Base-by-base conservation (phyloP, 2,888 invertebrate genomes). In the Coelopa pilipes region DNA sequence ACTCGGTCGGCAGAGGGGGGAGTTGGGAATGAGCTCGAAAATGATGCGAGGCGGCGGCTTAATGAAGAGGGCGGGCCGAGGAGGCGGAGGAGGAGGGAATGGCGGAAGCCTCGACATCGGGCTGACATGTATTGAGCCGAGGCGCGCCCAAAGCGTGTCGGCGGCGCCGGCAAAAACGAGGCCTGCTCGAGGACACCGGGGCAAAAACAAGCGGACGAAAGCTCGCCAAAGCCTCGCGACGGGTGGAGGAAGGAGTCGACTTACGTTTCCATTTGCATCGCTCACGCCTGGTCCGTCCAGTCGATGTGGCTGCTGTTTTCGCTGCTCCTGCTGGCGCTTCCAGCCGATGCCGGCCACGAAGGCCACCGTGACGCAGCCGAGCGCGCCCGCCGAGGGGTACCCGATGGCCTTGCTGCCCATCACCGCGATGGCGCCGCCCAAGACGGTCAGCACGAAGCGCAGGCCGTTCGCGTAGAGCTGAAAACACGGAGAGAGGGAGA, bases 351-450 rank as follows among this genome's bases (percentile, higher is more conserved):
- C 88, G 1, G 90, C 90, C 60, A 90, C 88, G 81, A 91, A 91
- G 1, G 91, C 88, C 70, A 89, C 85, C 65, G 88, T 88, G 17
- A 90, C 89, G 80, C 90, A 89, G 10, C 87, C 91, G 19, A 93
- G 85, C 11, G 92, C 90, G 17, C 91, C 91, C 50, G 92, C 91
- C 15, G 92, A 92, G 15, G 90, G 89, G 81, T 91, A 90, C 21
- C 90, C 90, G 76, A 91, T 86, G 34, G 87, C 86, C 74, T 89
- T 89, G 80, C 92, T 91, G 59, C 92, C 92, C 85, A 92, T 89
- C 72, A 92, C 89, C 1, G 92, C 90, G 72, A 93, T 87, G 67
- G 91, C 88, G 70, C 93, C 92, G 67, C 91, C 91, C 70, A 90
- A 89, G 68, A 91, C 87, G 63, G 92, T 87, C 79, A 92, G 81